phyloP scores from a whole-genome alignment of 2,113 vertebrate genomes.

The Aphyosemion australe region DNA sequence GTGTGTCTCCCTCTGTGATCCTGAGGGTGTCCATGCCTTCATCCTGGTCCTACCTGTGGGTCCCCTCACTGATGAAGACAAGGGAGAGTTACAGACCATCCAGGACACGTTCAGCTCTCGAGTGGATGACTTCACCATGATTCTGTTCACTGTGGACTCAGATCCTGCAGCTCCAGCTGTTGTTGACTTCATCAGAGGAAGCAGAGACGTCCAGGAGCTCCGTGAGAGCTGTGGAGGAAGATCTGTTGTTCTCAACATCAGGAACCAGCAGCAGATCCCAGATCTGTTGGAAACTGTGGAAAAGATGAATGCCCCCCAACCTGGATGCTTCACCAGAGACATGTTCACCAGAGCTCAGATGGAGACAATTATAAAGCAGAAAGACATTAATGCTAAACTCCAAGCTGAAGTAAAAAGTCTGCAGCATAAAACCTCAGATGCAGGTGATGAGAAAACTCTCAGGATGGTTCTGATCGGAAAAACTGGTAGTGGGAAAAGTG shows the following conservation, averaged over 20 bases:
- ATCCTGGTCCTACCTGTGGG: constrained; percentile 37
- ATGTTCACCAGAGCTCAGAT: neutral
- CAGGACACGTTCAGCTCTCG: constrained; percentile 9
- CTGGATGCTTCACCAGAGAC: neutral
- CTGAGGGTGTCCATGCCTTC: constrained; percentile 42
- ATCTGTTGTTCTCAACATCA: constrained; percentile 17
- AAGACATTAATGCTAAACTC: neutral
- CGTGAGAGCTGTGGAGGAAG: constrained; percentile 10
- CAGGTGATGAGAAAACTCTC: neutral
- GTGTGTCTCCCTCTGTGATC: constrained; percentile 27
- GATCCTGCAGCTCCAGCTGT: neutral
- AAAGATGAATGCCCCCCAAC: neutral
- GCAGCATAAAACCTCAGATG: neutral
- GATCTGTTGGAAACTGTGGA: constrained; percentile 2
- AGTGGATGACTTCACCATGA: constrained; percentile 30
- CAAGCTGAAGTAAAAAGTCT: neutral
- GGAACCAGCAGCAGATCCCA: constrained; percentile 9
- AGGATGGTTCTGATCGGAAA: constrained; percentile 35
- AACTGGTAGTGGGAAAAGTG: constrained; percentile 48
- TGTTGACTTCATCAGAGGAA: constrained; percentile 8
- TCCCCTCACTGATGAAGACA: constrained; percentile 30
- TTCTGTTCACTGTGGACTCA: constrained; percentile 33
- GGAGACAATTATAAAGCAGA: neutral
- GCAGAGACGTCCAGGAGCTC: constrained; percentile 27
- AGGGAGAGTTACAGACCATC: constrained; percentile 43